These are phyloP conservation scores for Ispidina lecontei DNA, from an alignment of 2,797 vertebrate species.

Conservation along the genomic window DNA sequence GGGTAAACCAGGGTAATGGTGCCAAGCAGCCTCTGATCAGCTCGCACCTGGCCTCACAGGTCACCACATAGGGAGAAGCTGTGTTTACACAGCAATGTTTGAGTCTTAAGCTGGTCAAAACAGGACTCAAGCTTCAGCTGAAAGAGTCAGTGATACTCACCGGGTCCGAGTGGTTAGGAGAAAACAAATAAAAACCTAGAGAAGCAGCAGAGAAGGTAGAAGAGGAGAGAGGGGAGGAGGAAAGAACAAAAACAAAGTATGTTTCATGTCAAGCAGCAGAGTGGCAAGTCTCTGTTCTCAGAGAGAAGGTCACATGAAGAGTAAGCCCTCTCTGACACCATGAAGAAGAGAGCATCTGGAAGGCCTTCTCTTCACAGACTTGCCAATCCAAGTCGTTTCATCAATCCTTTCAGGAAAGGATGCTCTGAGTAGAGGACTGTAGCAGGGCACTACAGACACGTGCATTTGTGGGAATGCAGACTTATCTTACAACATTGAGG, in stretches of 20 bases:
- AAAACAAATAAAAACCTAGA: slow-evolving; percentile 96
- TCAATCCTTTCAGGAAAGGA: background rate
- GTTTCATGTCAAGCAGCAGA: background rate
- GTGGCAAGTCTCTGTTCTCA: background rate
- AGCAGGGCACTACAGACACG: background rate
- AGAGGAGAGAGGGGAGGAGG: background rate
- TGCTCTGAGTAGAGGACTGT: background rate
- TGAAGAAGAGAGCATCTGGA: background rate
- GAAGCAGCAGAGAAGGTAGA: background rate
- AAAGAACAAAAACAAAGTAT: background rate
- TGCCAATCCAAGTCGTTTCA: background rate
- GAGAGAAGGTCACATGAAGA: background rate
- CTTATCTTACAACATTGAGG: background rate
- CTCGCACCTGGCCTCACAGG: background rate
- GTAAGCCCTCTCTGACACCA: background rate
- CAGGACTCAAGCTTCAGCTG: background rate
- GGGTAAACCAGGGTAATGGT: background rate
- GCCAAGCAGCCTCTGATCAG: background rate
- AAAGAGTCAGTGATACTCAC: slow-evolving; percentile 77
- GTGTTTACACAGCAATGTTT: fast-evolving
- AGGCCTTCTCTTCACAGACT: background rate
- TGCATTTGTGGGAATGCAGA: background rate
- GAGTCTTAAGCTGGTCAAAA: background rate
- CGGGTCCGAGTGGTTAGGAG: slow-evolving; percentile 89
- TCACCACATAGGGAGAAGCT: background rate